These are phyloP conservation scores for Pollenia amentaria DNA, from an alignment of 2,888 invertebrate species.

Conservation along the genomic window DNA sequence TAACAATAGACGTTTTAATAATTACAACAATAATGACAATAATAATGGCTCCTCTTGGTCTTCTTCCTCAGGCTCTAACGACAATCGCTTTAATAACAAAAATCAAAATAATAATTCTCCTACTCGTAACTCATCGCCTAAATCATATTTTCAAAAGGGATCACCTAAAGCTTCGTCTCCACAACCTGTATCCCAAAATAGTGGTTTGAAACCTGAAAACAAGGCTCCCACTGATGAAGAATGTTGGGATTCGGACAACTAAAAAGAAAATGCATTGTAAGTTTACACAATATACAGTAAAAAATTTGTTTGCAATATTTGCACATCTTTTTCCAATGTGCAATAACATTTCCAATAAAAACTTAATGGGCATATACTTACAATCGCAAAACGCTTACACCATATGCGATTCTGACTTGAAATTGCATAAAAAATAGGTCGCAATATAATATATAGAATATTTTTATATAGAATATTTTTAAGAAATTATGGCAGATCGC, in stretches of 20 bases:
- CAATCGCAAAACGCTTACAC: no score
- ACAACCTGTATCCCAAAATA: conserved; percentile 32
- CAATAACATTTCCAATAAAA: no score
- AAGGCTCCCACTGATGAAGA: conserved; percentile 63
- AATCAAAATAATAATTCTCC: conserved; percentile 49
- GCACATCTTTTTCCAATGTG: background rate
- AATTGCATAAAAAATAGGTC: no score
- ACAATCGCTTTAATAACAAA: conserved; percentile 54
- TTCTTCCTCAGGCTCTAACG: conserved; percentile 29
- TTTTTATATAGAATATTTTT: no score
- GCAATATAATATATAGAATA: no score
- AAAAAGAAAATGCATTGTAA: background rate
- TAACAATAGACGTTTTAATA: conserved; percentile 46
- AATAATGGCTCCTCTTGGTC: conserved; percentile 27
- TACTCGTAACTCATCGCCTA: background rate
- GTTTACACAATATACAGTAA: background rate
- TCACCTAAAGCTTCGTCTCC: conserved; percentile 40
- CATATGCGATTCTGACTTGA: no score
- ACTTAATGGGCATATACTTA: no score
- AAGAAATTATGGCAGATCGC: no score
- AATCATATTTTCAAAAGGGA: background rate
- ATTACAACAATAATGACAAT: conserved; percentile 16
- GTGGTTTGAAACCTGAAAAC: background rate
- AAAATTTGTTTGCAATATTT: background rate
- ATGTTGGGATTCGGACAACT: conserved; percentile 67